Evolutionary conservation across 2,888 invertebrate species (phyloP), one percentile per base, ranked within the genome.

Genomic region (Seladonia tumulorum): DNA sequence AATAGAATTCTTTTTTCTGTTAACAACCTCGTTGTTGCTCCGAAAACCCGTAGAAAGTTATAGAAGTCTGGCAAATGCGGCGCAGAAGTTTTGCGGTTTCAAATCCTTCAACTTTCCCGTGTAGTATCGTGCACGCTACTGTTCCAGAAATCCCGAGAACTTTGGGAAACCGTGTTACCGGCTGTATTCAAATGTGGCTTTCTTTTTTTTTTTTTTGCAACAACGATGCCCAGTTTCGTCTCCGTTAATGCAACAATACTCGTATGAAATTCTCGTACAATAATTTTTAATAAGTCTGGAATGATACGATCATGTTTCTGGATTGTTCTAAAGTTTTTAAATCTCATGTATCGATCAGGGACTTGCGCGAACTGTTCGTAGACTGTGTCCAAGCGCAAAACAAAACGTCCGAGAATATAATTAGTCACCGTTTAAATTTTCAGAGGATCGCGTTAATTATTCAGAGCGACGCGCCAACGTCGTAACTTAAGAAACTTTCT

Each of bases 71-170:
- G 66, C 10, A 66, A 66, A 66, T 35, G 35, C 66, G 10, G 10
- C 66, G 35, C 66, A 18, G 35, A 66, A 66, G 66, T 66, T n/a
- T n/a, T 66, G 29, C 66, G 14, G 66, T 66, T 29, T 35, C 29
- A 35, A 66, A 66, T 66, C 66, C 66, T 10, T 35, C 29, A 66
- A 66, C 66, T 66, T 66, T 66, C 18, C 35, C 66, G 66, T 66
- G 66, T 22, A 66, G 66, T 14, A 66, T 35, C 66, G 35, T 35
- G 66, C 35, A 35, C 66, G 35, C 35, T 8, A 8, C 35, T 66
- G 66, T 66, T 35, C 66, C 35, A 22, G 35, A 66, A 66, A 35
- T 66, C 66, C 35, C 35, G 66, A 3, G 18, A 66, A 66, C 66
- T 66, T 35, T 35, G 18, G 3, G 18, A 18, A 35, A 18, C 35